These are phyloP conservation scores for Acromyrmex heyeri DNA, from an alignment of 1,140 invertebrate species.

Conservation along the genomic window DNA sequence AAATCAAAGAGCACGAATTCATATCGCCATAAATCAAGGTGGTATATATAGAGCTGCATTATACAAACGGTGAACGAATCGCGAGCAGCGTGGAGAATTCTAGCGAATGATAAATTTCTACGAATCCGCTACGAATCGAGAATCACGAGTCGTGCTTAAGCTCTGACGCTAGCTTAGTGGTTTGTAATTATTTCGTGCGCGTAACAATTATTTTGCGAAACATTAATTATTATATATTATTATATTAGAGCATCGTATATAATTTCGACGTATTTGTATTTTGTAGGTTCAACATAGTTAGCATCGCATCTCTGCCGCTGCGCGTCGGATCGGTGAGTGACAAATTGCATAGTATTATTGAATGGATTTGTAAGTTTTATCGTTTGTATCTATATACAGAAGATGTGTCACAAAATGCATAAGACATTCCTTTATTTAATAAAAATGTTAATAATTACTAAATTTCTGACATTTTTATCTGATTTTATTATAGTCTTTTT, in stretches of 20 bases:
- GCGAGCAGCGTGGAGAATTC: neutral
- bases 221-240: neutral
- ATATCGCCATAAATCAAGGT: neutral
- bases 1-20: neutral
- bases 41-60: neutral
- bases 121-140: neutral
- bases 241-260: neutral
- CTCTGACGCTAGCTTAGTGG: neutral
- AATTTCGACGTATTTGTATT: neutral
- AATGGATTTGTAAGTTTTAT: neutral
- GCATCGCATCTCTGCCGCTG: neutral
- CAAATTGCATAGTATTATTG: neutral
- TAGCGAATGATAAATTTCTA: neutral
- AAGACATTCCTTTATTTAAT: neutral
- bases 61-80: neutral
- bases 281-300: neutral
- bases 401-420: neutral
- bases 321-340: neutral
- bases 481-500: neutral
- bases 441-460: neutral
- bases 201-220: neutral
- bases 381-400: neutral
- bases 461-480: neutral
- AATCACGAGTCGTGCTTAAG: neutral
- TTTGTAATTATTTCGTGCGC: neutral